phyloP scores from a whole-genome alignment of 2,888 invertebrate genomes.

The Chrysolina haemoptera region DNA sequence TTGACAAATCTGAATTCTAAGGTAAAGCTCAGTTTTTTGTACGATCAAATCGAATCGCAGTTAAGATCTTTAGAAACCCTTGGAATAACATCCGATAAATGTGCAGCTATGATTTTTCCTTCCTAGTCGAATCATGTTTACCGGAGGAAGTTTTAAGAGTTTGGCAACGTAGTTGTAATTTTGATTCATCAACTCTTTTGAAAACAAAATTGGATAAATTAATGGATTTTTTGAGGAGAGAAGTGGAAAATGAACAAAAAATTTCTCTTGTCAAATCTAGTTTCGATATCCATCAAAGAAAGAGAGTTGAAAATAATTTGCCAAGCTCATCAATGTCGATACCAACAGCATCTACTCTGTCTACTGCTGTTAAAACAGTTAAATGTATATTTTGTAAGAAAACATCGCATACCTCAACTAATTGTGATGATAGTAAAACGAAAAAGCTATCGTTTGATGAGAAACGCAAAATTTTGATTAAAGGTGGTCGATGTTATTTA shows the following conservation, averaged over 20 bases:
- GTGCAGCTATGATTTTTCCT: slow-evolving; percentile 17
- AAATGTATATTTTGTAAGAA: slow-evolving; percentile 5
- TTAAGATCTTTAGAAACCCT: slow-evolving; percentile 9
- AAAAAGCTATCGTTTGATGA: slow-evolving; percentile 12
- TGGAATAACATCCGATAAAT: slow-evolving; percentile 9
- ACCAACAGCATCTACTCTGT: slow-evolving; percentile 12
- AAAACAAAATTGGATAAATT: slow-evolving; percentile 10
- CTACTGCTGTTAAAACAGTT: neutral
- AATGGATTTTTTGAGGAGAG: slow-evolving; percentile 3
- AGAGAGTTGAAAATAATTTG: neutral
- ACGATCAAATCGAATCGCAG: slow-evolving; percentile 7
- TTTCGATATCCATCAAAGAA: slow-evolving; percentile 23
- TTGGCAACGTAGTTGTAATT: slow-evolving; percentile 9
- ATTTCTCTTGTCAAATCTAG: slow-evolving; percentile 2
- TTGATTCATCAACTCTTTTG: slow-evolving; percentile 14
- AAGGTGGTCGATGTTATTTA: slow-evolving; percentile 13
- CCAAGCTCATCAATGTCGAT: neutral
- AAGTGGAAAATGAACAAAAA: neutral
- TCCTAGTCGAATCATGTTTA: slow-evolving; percentile 6
- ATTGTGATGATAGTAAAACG: slow-evolving; percentile 10
- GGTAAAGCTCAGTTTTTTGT: neutral
- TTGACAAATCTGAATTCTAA: slow-evolving; percentile 12
- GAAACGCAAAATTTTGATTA: slow-evolving; percentile 11
- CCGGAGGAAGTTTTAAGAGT: neutral
- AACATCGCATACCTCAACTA: slow-evolving; percentile 1